Conservation (phyloP, 2,888 invertebrate species). For the Ceramica pisi region DNA sequence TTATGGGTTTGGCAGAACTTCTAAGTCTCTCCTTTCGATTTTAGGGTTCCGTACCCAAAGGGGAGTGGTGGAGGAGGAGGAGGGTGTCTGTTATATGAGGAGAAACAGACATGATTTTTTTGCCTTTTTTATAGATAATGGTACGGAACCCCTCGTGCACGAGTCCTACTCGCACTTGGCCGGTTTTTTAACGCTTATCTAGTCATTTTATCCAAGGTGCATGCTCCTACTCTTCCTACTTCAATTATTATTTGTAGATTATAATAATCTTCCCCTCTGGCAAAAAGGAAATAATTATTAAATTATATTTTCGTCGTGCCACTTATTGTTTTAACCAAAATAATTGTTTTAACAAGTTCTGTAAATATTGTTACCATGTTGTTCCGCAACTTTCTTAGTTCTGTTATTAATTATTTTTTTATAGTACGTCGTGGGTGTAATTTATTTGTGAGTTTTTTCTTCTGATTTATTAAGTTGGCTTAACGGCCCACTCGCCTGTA, state of each 20-base stretch:
- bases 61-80: no score
- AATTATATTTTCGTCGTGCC: background rate
- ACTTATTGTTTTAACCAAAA: background rate
- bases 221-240: no score
- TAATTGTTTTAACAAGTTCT: background rate
- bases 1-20: no score
- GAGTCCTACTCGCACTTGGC: no score
- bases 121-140: no score
- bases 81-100: no score
- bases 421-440: conserved; percentile 1
- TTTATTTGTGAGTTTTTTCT: conserved; percentile 14
- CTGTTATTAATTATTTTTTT: conserved; percentile 17
- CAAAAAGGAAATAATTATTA: background rate
- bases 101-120: no score
- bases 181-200: no score
- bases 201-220: no score
- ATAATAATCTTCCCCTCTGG: background rate
- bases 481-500: background rate
- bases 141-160: no score
- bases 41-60: no score
- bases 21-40: no score
- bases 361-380: background rate
- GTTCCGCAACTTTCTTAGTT: background rate
- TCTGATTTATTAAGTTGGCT: conserved; percentile 11
- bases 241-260: background rate